Conservation (phyloP, 2,797 vertebrate species). For the Mormyrops attenuatus region DNA sequence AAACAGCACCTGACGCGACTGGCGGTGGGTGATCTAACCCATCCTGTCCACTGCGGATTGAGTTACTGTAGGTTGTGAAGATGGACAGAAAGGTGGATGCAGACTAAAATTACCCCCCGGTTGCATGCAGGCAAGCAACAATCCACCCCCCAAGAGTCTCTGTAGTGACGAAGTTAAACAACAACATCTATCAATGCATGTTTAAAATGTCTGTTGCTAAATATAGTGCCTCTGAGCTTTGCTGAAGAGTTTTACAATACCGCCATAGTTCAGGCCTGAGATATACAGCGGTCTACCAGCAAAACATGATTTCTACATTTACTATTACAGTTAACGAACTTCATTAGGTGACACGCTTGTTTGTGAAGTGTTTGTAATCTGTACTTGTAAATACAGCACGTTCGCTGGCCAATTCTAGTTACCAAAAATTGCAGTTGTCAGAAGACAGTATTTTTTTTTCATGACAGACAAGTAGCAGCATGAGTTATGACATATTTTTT, state of each 20-base stretch:
- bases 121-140: slow-evolving; percentile 21
- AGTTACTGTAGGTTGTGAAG: slow-evolving; percentile 32
- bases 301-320: neutral
- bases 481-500: neutral
- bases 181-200: slow-evolving; percentile 23
- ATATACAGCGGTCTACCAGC: neutral
- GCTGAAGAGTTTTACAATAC: neutral
- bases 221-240: neutral
- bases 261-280: too few species aligned
- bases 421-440: neutral
- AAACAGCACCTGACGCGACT: slow-evolving; percentile 45
- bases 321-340: slow-evolving; percentile 1
- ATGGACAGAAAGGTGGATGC: slow-evolving; percentile 6
- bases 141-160: neutral
- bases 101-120: slow-evolving; percentile 21
- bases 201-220: slow-evolving; percentile 14
- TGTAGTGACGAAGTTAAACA: slow-evolving; percentile 17
- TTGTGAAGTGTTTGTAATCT: neutral
- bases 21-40: slow-evolving; percentile 36
- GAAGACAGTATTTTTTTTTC: neutral
- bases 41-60: slow-evolving; percentile 51
- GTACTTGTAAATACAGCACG: neutral
- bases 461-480: neutral
- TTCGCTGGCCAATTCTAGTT: neutral
- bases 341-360: neutral